Conservation (phyloP, 2,888 invertebrate genomes). For the Choristoneura rosaceana region DNA sequence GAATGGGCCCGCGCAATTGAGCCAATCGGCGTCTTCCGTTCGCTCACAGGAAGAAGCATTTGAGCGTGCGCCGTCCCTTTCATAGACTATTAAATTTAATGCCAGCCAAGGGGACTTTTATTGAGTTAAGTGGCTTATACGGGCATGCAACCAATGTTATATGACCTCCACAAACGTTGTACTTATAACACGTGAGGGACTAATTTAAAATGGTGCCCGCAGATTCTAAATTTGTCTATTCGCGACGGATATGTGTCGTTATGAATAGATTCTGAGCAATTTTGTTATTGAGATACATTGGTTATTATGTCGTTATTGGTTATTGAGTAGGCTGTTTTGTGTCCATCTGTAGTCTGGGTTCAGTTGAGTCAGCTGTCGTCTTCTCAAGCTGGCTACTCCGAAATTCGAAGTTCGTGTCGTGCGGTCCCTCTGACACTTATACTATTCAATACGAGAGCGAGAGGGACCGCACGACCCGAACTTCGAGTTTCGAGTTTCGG, state of each 20-base stretch:
- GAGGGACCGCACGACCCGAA: no score
- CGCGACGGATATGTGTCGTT: conserved; percentile 74
- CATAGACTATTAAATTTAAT: conserved; percentile 84
- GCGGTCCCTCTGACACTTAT: no score
- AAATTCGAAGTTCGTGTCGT: no score
- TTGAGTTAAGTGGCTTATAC: conserved; percentile 82
- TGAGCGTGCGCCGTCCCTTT: conserved; percentile 75
- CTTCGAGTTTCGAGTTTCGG: no score
- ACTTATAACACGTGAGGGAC: conserved; percentile 40
- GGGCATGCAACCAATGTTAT: conserved; percentile 63
- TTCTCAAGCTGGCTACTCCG: not conserved
- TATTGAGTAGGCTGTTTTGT: conserved; percentile 61
- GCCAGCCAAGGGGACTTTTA: conserved; percentile 79
- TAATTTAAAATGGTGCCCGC: conserved; percentile 62
- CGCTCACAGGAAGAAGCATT: conserved; percentile 76
- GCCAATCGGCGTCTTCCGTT: conserved; percentile 84
- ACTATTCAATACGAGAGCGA: no score
- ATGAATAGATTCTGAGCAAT: conserved; percentile 74
- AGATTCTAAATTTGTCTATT: conserved; percentile 70
- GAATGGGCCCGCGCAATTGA: conserved; percentile 78
- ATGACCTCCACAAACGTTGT: conserved; percentile 56
- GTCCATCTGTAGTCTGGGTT: conserved; percentile 45
- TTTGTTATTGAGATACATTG: conserved; percentile 74
- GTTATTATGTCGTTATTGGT: conserved; percentile 50
- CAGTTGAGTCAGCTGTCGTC: not conserved